A percentile compares a stretch with the other conserved stretches of the same genome.
phyloP scores from a whole-genome alignment of 2,888 invertebrate genomes.

The Acanthosepion esculentum region DNA sequence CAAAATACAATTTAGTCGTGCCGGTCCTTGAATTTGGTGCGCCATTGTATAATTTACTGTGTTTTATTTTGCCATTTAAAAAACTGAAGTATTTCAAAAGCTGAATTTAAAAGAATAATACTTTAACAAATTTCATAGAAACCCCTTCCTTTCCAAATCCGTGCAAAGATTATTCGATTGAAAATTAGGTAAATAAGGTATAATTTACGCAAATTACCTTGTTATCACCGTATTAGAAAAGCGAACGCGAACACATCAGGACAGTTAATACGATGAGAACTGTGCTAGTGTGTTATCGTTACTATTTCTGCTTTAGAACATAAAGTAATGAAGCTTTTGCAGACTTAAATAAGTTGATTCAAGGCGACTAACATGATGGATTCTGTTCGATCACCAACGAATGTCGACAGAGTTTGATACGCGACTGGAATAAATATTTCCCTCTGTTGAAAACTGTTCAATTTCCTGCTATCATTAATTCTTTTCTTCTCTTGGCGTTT shows the following conservation, averaged over 20 bases:
- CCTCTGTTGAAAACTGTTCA: not conserved
- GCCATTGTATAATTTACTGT: too few species aligned
- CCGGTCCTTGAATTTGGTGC: too few species aligned
- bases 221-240: not conserved
- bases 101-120: too few species aligned
- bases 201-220: not conserved
- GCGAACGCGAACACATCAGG: too few species aligned
- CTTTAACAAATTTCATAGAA: too few species aligned
- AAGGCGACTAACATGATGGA: not conserved
- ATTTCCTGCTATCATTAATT: not conserved
- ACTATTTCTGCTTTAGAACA: not conserved
- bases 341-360: not conserved
- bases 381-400: not conserved
- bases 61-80: too few species aligned
- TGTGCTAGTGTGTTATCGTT: not conserved
- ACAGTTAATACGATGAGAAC: too few species aligned
- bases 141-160: too few species aligned
- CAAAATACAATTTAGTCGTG: too few species aligned
- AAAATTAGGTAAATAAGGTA: not conserved
- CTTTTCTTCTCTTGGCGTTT: not conserved
- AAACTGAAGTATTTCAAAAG: too few species aligned
- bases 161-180: too few species aligned
- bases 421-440: slow-evolving; percentile 10
- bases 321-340: not conserved
- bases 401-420: not conserved